Evolutionary conservation across 2,797 vertebrate genomes (phyloP).

Genomic region (Brachyrhaphis roseni): DNA sequence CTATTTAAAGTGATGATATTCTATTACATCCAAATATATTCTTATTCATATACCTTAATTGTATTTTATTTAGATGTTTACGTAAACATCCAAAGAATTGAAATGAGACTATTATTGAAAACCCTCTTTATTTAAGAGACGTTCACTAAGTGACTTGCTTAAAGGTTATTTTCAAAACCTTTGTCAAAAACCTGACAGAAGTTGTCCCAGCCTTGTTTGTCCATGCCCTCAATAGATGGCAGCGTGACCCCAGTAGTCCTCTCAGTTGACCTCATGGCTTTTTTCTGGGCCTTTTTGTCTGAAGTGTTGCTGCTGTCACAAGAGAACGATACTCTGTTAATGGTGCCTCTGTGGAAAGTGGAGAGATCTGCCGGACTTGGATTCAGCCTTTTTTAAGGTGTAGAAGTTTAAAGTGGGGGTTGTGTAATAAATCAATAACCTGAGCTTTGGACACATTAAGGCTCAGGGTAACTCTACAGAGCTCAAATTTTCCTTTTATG

Average conservation of each 20-base stretch:
- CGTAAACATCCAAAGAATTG: too few relatives aligned
- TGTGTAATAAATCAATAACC: background rate
- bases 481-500: background rate
- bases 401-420: background rate
- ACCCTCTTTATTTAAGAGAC: too few relatives aligned
- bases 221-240: background rate
- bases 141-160: too few relatives aligned
- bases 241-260: background rate
- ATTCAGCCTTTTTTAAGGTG: background rate
- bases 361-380: background rate
- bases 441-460: background rate
- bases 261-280: background rate
- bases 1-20: background rate
- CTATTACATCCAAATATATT: background rate
- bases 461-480: background rate
- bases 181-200: too few relatives aligned
- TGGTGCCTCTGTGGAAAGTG: background rate
- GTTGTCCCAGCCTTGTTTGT: background rate
- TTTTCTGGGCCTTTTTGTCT: background rate
- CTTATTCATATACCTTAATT: background rate
- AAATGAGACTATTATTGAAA: too few relatives aligned
- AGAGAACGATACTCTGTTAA: background rate
- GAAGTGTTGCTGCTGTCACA: background rate
- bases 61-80: background rate
- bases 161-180: too few relatives aligned